Percentiles rank a stretch among this genome's conserved stretches.
These are phyloP conservation scores for Panonychus citri DNA, from an alignment of 1,140 invertebrate genomes.

Conservation along the genomic window DNA sequence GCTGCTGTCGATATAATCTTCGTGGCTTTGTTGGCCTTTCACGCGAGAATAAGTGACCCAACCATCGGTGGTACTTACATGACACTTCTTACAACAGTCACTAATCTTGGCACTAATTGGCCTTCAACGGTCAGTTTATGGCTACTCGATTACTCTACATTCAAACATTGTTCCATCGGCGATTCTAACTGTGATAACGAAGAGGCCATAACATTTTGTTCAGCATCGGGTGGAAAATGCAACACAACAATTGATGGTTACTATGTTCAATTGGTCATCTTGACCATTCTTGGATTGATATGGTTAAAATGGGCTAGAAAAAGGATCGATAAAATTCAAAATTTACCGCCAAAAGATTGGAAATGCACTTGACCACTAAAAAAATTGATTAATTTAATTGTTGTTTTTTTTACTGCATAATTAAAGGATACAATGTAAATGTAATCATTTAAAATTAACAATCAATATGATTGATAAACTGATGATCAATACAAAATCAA, in stretches of 20 bases:
- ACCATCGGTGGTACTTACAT: conserved; percentile 94
- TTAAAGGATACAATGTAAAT: no score
- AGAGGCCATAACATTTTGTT: neutral
- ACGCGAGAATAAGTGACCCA: conserved; percentile 64
- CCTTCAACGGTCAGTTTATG: conserved; percentile 72
- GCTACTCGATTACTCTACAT: conserved; percentile 66
- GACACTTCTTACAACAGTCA: conserved; percentile 89
- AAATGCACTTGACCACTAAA: conserved; percentile 5
- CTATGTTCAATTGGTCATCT: conserved; percentile 60
- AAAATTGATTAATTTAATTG: no score
- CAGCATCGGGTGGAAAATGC: conserved; percentile 34
- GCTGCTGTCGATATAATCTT: conserved; percentile 48
- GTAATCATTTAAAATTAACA: no score
- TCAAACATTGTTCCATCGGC: conserved; percentile 21
- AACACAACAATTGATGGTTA: conserved; percentile 57
- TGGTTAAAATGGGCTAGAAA: conserved; percentile 34
- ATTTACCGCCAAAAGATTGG: conserved; percentile 11
- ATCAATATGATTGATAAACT: no score
- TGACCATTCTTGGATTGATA: conserved; percentile 50
- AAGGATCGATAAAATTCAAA: conserved; percentile 9
- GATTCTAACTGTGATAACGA: conserved; percentile 32
- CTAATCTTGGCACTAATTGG: conserved; percentile 93
- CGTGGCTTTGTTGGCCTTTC: conserved; percentile 55
- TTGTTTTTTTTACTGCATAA: no score
- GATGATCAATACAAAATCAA: no score